A percentile compares a stretch with the other conserved stretches of the same genome.
These are phyloP conservation scores for Morone saxatilis DNA, from an alignment of 2,113 vertebrate genomes.

Conservation along the genomic window DNA sequence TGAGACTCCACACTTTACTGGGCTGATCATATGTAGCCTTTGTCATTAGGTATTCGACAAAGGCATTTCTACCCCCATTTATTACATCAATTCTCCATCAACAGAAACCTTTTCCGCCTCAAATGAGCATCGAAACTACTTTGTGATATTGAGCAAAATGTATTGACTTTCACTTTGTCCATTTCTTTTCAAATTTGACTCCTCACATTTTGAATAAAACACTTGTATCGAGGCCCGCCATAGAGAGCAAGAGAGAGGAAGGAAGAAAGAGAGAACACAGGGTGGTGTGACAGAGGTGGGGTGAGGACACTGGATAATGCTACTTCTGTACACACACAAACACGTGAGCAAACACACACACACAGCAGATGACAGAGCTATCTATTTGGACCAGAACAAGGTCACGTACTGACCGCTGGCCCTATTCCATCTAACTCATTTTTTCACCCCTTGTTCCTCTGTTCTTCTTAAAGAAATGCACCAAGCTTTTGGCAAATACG, in stretches of 20 bases:
- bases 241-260: not conserved
- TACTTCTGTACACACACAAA: conserved; percentile 8
- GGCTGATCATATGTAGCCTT: not conserved
- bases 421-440: conserved; percentile 53
- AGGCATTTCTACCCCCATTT: conserved; percentile 35
- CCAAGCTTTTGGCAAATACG: conserved; percentile 29
- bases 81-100: conserved; percentile 51
- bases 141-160: conserved; percentile 32
- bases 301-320: conserved; percentile 35
- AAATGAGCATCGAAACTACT: conserved; percentile 31
- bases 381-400: conserved; percentile 74
- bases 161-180: conserved; percentile 51
- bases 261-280: not conserved
- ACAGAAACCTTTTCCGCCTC: conserved; percentile 7
- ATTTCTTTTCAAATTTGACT: conserved; percentile 28
- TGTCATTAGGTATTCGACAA: conserved; percentile 42
- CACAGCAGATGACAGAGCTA: conserved; percentile 60
- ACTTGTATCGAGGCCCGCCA: not conserved
- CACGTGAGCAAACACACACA: conserved; percentile 33
- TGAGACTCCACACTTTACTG: not conserved
- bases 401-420: conserved; percentile 67
- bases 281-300: conserved; percentile 26
- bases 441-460: conserved; percentile 33
- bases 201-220: conserved; percentile 16
- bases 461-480: conserved; percentile 54